Base-by-base conservation (phyloP, 2,113 vertebrate species). In the Anser cygnoides region DNA sequence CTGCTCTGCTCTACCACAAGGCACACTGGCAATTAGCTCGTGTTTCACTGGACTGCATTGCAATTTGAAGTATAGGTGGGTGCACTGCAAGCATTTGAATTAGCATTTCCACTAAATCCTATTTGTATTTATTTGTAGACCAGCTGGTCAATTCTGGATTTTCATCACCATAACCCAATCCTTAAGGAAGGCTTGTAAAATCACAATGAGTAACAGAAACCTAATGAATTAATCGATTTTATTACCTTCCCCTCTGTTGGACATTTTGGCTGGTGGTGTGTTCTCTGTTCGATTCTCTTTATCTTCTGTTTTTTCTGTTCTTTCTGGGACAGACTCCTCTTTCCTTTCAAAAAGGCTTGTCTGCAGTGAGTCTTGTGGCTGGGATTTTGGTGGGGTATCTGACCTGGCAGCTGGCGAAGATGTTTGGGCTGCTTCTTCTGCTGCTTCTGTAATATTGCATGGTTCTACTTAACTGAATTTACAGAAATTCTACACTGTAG, bases 241-340 rank as follows among this genome's bases (percentile, higher is more conserved):
- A 85, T 89, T 98, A 98, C 98, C 98, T 73, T 98, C 97, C 35
- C 91, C 98, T 96, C 97, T 97, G 95, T 15, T 97, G 88, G 98
- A 88, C 59, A 96, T 96, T 94, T 98, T 98, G 93, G 96, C 87
- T 91, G 97, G 87, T 0, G 96, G 79, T 59, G 91, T 92, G 55
- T 73, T 97, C 79, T 97, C 98, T 0, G 49, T 78, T 76, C 65
- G 89, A 90, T 35, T 97, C 46, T 98, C 98, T 82, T 98, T 97
- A 50, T 95, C 98, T 87, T 98, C 98, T 65, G 84, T 35, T 96
- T 98, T 97, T 93, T 98, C 98, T 16, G 65, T 95, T 87, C 95
- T 97, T 80, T 98, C 98, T 71, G 95, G 85, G 59, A 95, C 74
- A 75, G 95, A 49, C 52, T 98, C 98, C 62, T 98, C 98, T 80